These are phyloP conservation scores for Rhipidura dahli DNA, from an alignment of 2,113 vertebrate species.

Conservation along the genomic window DNA sequence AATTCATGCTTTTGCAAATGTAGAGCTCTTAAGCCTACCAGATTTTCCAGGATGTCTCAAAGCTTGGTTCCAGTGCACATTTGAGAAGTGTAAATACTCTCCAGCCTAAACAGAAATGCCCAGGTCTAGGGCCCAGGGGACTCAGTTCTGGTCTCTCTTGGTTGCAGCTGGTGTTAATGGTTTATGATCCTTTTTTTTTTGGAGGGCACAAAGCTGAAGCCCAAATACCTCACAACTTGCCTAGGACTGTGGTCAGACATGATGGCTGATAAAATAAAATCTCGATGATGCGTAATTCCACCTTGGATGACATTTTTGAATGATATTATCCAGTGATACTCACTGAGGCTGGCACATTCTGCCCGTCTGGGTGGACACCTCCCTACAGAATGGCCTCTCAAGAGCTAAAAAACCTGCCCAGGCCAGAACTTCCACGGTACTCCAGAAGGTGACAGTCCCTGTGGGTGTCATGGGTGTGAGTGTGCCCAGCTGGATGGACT, in stretches of 20 bases:
- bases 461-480: not conserved
- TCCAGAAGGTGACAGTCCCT: not conserved
- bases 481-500: not conserved
- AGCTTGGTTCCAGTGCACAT: not conserved
- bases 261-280: not conserved
- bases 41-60: not conserved
- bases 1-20: not conserved
- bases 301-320: not conserved
- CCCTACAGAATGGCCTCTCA: not conserved
- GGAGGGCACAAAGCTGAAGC: not conserved
- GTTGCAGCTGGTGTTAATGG: not conserved
- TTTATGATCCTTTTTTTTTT: not conserved
- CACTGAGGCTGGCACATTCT: fast-evolving
- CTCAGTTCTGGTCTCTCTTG: not conserved
- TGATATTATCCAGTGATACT: not conserved
- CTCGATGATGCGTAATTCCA: not conserved
- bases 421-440: not conserved
- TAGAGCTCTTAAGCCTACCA: not conserved
- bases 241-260: not conserved
- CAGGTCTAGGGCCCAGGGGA: not conserved
- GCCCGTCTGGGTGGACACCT: too few relatives aligned
- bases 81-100: not conserved
- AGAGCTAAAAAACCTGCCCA: not conserved
- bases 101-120: not conserved
- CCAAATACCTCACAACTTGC: not conserved